A percentile compares a stretch with the other conserved stretches of the same genome.
Conservation (phyloP, 2,797 vertebrate species). For the Sebastes minor region DNA sequence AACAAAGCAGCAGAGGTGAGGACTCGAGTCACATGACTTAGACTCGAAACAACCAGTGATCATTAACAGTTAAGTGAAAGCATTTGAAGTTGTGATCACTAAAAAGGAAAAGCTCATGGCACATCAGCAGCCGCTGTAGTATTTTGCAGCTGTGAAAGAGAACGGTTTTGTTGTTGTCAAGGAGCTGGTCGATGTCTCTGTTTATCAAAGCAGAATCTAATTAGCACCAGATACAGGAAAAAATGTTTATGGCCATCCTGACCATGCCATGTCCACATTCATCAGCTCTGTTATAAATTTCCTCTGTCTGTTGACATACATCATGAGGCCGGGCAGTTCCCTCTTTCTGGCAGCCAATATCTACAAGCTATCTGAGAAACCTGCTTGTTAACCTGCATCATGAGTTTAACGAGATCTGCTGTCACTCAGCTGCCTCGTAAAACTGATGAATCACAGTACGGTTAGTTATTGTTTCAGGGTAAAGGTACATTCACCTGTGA, state of each 20-base stretch:
- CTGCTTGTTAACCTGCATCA: slow-evolving; percentile 4
- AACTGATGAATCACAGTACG: slow-evolving; percentile 4
- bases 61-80: background rate
- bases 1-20: background rate
- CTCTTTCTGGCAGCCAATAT: slow-evolving; percentile 27
- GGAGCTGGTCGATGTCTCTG: slow-evolving; percentile 48
- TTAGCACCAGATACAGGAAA: slow-evolving; percentile 68
- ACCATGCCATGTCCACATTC: slow-evolving; percentile 54
- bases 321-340: background rate
- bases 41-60: too few relatives aligned
- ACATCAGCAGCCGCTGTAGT: background rate
- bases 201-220: slow-evolving; percentile 75
- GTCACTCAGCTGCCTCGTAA: slow-evolving; percentile 28
- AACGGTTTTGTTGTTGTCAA: slow-evolving; percentile 51
- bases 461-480: slow-evolving; percentile 2
- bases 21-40: too few relatives aligned
- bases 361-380: slow-evolving; percentile 9
- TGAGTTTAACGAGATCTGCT: slow-evolving; percentile 26
- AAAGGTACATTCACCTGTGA: slow-evolving; percentile 4
- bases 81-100: background rate
- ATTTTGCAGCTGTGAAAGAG: slow-evolving; percentile 17
- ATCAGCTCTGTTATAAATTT: slow-evolving; percentile 69
- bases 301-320: slow-evolving; percentile 42
- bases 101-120: background rate
- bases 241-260: slow-evolving; percentile 60